These are phyloP conservation scores for Neoascia interrupta DNA, from an alignment of 2,888 invertebrate genomes.

Conservation along the genomic window DNA sequence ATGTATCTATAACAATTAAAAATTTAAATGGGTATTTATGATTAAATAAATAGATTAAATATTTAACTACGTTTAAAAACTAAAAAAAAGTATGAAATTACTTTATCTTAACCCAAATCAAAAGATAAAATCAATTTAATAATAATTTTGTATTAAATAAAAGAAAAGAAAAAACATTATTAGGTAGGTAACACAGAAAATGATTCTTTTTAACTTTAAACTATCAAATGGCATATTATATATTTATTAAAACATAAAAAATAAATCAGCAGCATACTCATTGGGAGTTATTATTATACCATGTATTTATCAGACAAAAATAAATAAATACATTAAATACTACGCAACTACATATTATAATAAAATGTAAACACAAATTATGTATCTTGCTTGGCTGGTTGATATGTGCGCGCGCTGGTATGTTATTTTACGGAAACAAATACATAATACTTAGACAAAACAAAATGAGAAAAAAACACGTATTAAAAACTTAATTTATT, in stretches of 20 bases:
- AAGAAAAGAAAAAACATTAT: too few species aligned
- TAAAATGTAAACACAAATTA: slow-evolving; percentile 46
- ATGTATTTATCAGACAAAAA: slow-evolving; percentile 50
- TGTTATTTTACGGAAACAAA: slow-evolving; percentile 49
- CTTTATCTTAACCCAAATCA: too few species aligned
- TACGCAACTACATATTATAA: slow-evolving; percentile 29
- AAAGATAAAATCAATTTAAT: too few species aligned
- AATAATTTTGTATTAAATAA: too few species aligned
- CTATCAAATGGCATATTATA: slow-evolving; percentile 14
- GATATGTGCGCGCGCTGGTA: slow-evolving; percentile 67
- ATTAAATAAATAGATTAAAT: too few species aligned
- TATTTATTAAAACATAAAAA: slow-evolving; percentile 39
- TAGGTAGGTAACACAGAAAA: too few species aligned
- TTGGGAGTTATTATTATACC: slow-evolving; percentile 33
- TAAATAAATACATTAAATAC: slow-evolving; percentile 31
- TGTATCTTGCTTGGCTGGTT: slow-evolving; percentile 67
- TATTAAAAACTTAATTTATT: too few species aligned
- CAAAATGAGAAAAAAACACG: too few species aligned
- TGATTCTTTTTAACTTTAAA: neutral
- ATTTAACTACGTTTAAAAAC: too few species aligned
- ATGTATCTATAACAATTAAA: neutral
- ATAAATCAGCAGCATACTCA: slow-evolving; percentile 38
- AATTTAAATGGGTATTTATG: neutral
- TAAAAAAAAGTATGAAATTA: too few species aligned
- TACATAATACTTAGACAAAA: too few species aligned